phyloP scores from a whole-genome alignment of 1,140 invertebrate species.

The Chelonus insularis region DNA sequence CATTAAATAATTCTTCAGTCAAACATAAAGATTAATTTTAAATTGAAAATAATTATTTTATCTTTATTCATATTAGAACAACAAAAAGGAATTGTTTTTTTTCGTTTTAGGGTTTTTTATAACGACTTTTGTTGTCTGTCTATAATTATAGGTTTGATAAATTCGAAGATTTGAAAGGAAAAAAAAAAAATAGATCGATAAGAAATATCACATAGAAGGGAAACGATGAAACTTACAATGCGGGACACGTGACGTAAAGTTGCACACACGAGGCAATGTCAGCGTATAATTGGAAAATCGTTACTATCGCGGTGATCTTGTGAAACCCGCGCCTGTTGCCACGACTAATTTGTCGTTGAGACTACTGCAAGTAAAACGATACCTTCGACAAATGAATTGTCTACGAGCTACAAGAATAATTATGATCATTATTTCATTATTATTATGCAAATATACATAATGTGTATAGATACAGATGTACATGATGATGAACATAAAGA shows the following conservation, averaged over 20 bases:
- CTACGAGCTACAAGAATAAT: constrained; percentile 31
- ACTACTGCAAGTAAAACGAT: constrained; percentile 24
- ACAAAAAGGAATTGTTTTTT: no score
- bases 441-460: no score
- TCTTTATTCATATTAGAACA: no score
- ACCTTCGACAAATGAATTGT: constrained; percentile 7
- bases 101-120: no score
- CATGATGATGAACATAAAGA: no score
- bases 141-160: no score
- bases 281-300: constrained; percentile 59
- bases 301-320: constrained; percentile 51
- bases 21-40: no score
- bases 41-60: no score
- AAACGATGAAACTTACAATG: not conserved
- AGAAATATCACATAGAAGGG: not conserved
- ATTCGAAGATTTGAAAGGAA: not conserved
- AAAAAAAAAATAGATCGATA: not conserved
- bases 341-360: constrained; percentile 43
- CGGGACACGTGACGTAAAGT: not conserved
- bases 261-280: constrained; percentile 28
- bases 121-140: no score
- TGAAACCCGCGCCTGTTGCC: constrained; percentile 28
- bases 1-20: no score
- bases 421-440: constrained; percentile 7
- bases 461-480: no score